phyloP scores from a whole-genome alignment of 2,888 invertebrate genomes.

The Barypeithes pellucidus region DNA sequence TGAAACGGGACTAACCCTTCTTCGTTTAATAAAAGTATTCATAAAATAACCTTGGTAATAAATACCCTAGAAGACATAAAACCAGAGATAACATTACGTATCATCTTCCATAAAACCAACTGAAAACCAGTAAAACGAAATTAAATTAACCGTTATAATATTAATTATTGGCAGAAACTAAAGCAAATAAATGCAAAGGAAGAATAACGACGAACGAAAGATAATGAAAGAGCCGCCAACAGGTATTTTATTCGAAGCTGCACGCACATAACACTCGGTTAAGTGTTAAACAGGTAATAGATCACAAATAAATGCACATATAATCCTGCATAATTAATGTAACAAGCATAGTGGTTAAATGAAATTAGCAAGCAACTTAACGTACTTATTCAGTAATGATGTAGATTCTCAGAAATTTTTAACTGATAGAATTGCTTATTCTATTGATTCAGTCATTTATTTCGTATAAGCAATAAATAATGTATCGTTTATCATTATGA shows the following conservation, averaged over 20 bases:
- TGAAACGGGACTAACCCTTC: no score
- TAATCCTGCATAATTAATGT: constrained; percentile 45
- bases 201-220: constrained; percentile 38
- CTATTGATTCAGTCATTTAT: constrained; percentile 18
- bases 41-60: no score
- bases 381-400: constrained; percentile 39
- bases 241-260: constrained; percentile 30
- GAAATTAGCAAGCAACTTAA: constrained; percentile 42
- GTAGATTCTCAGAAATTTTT: constrained; percentile 48
- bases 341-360: constrained; percentile 45
- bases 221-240: constrained; percentile 41
- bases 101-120: background rate
- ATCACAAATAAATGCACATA: constrained; percentile 51
- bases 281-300: constrained; percentile 46
- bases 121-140: background rate
- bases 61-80: no score
- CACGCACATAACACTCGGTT: constrained; percentile 38
- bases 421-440: constrained; percentile 16
- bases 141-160: background rate
- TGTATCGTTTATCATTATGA: no score
- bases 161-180: constrained; percentile 23
- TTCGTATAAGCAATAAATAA: no score
- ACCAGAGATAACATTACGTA: background rate
- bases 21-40: no score
- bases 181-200: constrained; percentile 39